A percentile compares a stretch with the other conserved stretches of the same genome.
Evolutionary conservation across 2,888 invertebrate genomes (phyloP).

Genomic region (Alloplasta piceator): DNA sequence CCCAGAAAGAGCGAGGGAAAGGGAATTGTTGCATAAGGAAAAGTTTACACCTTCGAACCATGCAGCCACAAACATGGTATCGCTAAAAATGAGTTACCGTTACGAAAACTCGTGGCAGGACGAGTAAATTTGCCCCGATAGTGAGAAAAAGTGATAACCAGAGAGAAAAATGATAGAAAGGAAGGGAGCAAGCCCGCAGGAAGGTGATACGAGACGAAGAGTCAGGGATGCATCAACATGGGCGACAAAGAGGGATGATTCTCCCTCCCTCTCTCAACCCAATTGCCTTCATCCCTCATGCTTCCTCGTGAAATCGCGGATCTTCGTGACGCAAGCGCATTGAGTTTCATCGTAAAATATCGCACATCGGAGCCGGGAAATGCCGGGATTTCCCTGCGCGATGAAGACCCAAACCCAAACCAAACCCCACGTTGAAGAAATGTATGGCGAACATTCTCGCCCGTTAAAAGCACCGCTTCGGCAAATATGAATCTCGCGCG

Average conservation of each 20-base stretch:
- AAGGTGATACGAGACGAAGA: slow-evolving; percentile 5
- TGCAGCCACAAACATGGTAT: no score
- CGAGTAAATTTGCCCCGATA: neutral
- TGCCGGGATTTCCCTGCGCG: slow-evolving; percentile 49
- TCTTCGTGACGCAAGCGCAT: slow-evolving; percentile 74
- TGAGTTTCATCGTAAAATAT: slow-evolving; percentile 57
- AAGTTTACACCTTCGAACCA: no score
- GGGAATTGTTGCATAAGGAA: no score
- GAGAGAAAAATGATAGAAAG: slow-evolving; percentile 19
- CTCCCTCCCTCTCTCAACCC: neutral
- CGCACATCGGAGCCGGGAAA: slow-evolving; percentile 69
- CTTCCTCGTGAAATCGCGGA: slow-evolving; percentile 39
- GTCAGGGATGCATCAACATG: slow-evolving; percentile 21
- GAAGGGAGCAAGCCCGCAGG: slow-evolving; percentile 55
- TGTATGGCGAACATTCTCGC: neutral
- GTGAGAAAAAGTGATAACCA: slow-evolving; percentile 17
- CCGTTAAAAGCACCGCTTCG: slow-evolving; percentile 10
- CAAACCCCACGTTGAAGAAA: neutral
- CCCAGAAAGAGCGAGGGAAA: no score
- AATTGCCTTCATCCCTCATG: neutral
- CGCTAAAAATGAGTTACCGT: no score
- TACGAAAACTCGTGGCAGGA: neutral
- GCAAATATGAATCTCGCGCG: neutral
- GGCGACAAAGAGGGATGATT: slow-evolving; percentile 32
- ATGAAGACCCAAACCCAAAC: slow-evolving; percentile 19